These are phyloP conservation scores for Rhopalosiphum nymphaeae DNA, from an alignment of 2,888 invertebrate species.

Conservation along the genomic window DNA sequence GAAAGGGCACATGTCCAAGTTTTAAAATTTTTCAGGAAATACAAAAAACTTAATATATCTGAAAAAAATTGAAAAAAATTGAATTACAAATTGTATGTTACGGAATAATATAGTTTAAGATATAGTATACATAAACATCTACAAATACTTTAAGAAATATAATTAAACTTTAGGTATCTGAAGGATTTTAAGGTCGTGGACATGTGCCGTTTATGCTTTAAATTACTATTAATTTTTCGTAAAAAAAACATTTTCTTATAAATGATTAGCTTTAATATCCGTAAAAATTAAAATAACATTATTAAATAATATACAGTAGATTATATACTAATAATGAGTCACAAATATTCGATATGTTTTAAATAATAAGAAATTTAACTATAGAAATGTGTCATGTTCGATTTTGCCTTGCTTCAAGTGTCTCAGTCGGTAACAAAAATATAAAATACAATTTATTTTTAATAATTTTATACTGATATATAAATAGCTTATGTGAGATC, in stretches of 20 bases:
- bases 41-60: no score
- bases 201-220: not conserved
- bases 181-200: not conserved
- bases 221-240: not conserved
- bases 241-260: not conserved
- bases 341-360: not conserved
- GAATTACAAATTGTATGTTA: not conserved
- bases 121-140: slow-evolving; percentile 3
- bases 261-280: not conserved
- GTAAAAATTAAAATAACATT: not conserved
- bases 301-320: slow-evolving; percentile 5
- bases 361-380: no score
- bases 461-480: no score
- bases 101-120: not conserved
- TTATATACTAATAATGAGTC: slow-evolving; percentile 21
- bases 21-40: no score
- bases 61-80: not conserved
- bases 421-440: no score
- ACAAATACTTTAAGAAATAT: not conserved
- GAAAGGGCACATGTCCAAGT: no score
- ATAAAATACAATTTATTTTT: no score
- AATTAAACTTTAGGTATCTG: not conserved
- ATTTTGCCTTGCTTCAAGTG: no score
- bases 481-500: no score
- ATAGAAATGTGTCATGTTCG: no score